Evolutionary conservation across 30 jellyfish, hydroid and myxozoan genomes (phyloP).

Genomic region (Mastigias papua): DNA sequence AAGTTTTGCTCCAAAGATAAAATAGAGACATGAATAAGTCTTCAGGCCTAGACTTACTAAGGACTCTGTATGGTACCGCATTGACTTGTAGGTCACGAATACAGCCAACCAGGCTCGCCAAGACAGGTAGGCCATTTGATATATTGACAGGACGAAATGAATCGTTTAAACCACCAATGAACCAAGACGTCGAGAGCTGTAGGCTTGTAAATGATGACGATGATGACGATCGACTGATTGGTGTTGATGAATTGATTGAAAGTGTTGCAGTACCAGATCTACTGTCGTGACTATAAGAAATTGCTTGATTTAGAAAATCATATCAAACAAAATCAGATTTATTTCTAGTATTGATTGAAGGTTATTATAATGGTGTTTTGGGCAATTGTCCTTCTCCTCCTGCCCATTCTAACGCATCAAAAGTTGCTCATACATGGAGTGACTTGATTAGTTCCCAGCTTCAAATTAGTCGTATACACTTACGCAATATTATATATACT

Average conservation of each 20-base stretch:
- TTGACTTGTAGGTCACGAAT: slow-evolving; percentile 84
- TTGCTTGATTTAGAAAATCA: background rate
- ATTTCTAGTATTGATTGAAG: too few species aligned
- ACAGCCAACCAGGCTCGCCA: slow-evolving; percentile 75
- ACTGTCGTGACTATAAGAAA: slow-evolving; percentile 72
- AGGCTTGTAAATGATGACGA: slow-evolving; percentile 70
- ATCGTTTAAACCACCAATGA: slow-evolving; percentile 75
- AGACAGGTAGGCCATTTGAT: slow-evolving; percentile 41
- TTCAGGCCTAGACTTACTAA: slow-evolving; percentile 50
- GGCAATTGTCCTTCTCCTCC: too few species aligned
- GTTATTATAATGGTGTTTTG: too few species aligned
- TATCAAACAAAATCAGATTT: background rate
- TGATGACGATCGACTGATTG: slow-evolving; percentile 63
- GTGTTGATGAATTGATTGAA: slow-evolving; percentile 54
- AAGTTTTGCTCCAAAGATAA: too few species aligned
- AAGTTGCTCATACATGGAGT: too few species aligned
- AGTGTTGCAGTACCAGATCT: slow-evolving; percentile 72
- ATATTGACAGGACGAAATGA: slow-evolving; percentile 45
- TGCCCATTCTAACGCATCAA: too few species aligned
- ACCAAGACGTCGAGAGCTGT: slow-evolving; percentile 84
- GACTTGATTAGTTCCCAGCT: too few species aligned
- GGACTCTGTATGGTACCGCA: slow-evolving; percentile 65
- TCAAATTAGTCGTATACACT: too few species aligned
- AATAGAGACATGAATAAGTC: too few species aligned
- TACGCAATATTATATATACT: too few species aligned